Base-by-base conservation (phyloP, 1,140 invertebrate species). In the Tetramorium simillimum region DNA sequence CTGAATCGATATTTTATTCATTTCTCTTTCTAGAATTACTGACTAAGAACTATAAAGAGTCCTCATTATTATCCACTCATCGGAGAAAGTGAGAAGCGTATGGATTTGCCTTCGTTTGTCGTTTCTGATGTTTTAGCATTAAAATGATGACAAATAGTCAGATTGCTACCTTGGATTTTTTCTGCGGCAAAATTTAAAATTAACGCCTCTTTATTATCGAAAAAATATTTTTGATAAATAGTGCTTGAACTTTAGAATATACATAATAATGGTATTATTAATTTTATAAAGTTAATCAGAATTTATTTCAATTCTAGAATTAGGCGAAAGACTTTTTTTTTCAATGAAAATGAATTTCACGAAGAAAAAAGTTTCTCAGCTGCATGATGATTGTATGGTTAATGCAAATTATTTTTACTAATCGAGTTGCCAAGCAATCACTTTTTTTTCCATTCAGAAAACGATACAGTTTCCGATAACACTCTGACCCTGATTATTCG, bases 401-500 rank as follows among this genome's bases (percentile, higher is more conserved):
- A 37, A 37, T 10, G 40, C 7, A 46, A 73, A 60, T 73, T 60
- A 18, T 49, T 46, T 60, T 58, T 3, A 40, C 37, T 33, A 10
- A 73, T 82, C 43, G n/a, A 73, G 18, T 7, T 56, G 67, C 7
- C 16, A 60, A 24, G 5, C 18, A 67, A 46, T 46, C 40, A 33
- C 16, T n/a, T 43, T 73, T 75, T 87, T 70, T 40, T 43, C 53
- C 49, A 53, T 14, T 51, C 80, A 56, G 12, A 62, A 58, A 69
- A 84, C 69, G 81, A 89, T 89, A 91, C 72, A 60, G 33, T 76
- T 76, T 80, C 72, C 67, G 88, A 91, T 91, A 88, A 75, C 90
- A 91, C 65, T 88, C 43, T 91, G 89, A 89, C 90, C 88, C 88
- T 88, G 88, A 91, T 91, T 91, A 67, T 28, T 58, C 60, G 75